phyloP scores from a whole-genome alignment of 2,113 vertebrate genomes.

The Coptodon rendalli region DNA sequence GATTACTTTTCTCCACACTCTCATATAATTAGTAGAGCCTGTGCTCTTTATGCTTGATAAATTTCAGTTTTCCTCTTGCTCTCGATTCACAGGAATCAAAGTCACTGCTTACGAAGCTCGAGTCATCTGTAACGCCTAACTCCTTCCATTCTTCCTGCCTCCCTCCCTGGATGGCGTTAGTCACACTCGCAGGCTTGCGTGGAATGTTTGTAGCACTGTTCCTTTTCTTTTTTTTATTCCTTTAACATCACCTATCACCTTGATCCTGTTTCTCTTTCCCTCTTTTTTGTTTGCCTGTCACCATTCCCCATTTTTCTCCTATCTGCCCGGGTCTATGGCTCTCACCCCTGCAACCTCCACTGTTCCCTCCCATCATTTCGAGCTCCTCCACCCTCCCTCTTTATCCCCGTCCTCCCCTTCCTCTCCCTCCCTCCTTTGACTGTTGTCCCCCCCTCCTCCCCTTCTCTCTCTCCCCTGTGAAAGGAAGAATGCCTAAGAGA shows the following conservation, averaged over 20 bases:
- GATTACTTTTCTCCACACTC: not conserved
- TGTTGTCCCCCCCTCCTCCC: conserved; percentile 9
- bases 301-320: conserved; percentile 47
- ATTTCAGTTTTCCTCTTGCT: not conserved
- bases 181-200: conserved; percentile 39
- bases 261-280: conserved; percentile 61
- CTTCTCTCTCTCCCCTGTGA: conserved; percentile 49
- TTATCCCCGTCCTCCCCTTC: not conserved
- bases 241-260: conserved; percentile 60
- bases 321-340: conserved; percentile 35
- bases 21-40: conserved; percentile 5
- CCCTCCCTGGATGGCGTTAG: conserved; percentile 35
- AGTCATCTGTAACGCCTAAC: not conserved
- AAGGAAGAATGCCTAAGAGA: conserved; percentile 77
- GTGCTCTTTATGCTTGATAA: not conserved
- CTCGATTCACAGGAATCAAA: not conserved
- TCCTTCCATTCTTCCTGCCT: not conserved
- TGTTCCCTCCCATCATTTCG: conserved; percentile 41
- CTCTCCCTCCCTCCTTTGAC: conserved; percentile 40
- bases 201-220: conserved; percentile 46
- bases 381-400: conserved; percentile 32
- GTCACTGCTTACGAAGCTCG: conserved; percentile 9
- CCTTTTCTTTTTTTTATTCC: not conserved
- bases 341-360: conserved; percentile 57
- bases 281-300: conserved; percentile 54